Conservation (phyloP, 2,113 vertebrate species). For the Mormyrus lacerda region DNA sequence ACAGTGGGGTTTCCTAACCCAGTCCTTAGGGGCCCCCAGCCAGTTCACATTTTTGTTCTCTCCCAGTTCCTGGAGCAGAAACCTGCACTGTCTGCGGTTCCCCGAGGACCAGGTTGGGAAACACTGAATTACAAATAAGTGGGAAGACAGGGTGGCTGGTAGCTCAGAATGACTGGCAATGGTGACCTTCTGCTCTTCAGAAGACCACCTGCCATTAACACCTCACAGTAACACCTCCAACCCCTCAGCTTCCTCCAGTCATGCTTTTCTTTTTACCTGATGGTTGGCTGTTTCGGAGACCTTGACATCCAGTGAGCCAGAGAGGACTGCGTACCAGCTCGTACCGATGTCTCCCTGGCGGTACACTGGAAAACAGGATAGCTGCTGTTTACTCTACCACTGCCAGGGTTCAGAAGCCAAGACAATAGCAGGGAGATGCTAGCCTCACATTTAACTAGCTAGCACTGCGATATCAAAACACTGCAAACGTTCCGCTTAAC, state of each 20-base stretch:
- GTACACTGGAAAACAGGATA: slow-evolving; percentile 69
- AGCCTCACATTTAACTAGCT: neutral
- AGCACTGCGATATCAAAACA: neutral
- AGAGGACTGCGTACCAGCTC: slow-evolving; percentile 91
- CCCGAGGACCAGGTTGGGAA: neutral
- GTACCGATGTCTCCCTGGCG: slow-evolving; percentile 96
- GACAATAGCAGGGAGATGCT: neutral
- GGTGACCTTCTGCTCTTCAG: neutral
- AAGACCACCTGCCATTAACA: neutral
- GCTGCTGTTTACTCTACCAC: neutral
- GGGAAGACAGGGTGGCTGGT: neutral
- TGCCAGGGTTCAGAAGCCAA: neutral
- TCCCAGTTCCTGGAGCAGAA: neutral
- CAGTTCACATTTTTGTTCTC: neutral
- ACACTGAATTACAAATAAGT: neutral
- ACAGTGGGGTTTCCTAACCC: neutral
- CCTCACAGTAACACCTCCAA: neutral
- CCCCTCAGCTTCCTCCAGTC: too few species aligned
- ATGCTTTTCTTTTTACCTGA: slow-evolving; percentile 64
- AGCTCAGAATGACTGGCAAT: neutral
- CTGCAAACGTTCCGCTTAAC: neutral
- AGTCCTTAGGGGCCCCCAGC: neutral
- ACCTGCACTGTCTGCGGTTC: neutral
- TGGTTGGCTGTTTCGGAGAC: slow-evolving; percentile 90
- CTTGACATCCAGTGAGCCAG: slow-evolving; percentile 93